phyloP scores from a whole-genome alignment of 1,140 invertebrate genomes.

The Drosophila suzukii region DNA sequence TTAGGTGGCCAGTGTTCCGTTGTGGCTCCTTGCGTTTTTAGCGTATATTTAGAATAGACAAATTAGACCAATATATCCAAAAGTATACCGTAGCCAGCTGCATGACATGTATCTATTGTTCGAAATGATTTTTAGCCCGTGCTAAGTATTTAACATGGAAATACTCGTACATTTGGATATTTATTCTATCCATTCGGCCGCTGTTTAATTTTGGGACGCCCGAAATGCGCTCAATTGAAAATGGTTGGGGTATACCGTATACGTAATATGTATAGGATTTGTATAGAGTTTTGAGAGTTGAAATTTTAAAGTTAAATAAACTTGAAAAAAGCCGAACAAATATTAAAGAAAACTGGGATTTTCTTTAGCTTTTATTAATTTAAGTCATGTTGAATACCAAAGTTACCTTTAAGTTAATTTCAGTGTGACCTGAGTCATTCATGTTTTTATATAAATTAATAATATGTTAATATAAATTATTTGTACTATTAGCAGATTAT shows the following conservation, averaged over 20 bases:
- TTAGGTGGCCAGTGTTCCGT: constrained; percentile 43
- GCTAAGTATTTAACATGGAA: constrained; percentile 61
- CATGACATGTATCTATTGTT: constrained; percentile 73
- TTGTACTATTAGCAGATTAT: no score
- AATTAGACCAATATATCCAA: constrained; percentile 60
- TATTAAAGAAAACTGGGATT: no score
- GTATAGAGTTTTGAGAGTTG: background rate
- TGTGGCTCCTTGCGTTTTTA: constrained; percentile 13
- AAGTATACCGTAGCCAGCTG: constrained; percentile 55
- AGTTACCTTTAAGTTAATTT: no score
- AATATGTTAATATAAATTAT: no score
- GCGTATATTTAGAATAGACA: constrained; percentile 68
- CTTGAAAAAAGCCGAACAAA: background rate
- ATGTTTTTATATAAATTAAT: no score
- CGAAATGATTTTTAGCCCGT: constrained; percentile 46
- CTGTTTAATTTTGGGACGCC: constrained; percentile 24
- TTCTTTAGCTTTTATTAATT: background rate
- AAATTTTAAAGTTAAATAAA: background rate
- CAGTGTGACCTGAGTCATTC: no score
- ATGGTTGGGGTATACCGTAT: background rate
- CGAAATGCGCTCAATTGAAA: constrained; percentile 1
- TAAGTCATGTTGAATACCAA: no score
- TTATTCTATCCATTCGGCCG: constrained; percentile 25
- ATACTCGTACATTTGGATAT: constrained; percentile 15
- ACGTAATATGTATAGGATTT: background rate